Evolutionary conservation across 2,113 vertebrate species (phyloP).

Genomic region (Gobio gobio): DNA sequence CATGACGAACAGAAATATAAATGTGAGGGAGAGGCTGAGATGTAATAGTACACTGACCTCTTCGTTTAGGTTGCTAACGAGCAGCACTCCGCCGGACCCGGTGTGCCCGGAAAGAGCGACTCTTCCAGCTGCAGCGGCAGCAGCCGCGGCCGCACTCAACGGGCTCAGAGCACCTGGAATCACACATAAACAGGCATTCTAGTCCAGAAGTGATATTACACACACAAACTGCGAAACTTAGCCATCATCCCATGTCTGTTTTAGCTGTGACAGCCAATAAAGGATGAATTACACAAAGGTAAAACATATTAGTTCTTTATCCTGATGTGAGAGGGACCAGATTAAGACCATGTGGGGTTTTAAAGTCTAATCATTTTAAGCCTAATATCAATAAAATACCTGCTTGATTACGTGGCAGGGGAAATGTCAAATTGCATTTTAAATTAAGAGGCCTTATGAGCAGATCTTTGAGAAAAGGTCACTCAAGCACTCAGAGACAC

Average conservation of each 20-base stretch:
- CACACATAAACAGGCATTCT: background rate
- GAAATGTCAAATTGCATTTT: slow-evolving; percentile 50
- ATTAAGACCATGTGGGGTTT: slow-evolving; percentile 18
- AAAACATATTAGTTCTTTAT: slow-evolving; percentile 19
- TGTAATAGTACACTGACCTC: slow-evolving; percentile 85
- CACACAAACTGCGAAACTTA: background rate
- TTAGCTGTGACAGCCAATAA: slow-evolving; percentile 8
- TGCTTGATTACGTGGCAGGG: slow-evolving; percentile 39
- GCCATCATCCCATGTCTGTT: background rate
- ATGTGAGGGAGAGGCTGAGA: background rate
- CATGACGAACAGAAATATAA: slow-evolving; percentile 33
- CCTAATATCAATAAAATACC: slow-evolving; percentile 44
- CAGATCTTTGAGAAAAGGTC: slow-evolving; percentile 40
- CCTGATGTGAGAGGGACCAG: background rate
- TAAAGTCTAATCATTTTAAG: slow-evolving; percentile 38
- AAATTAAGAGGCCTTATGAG: slow-evolving; percentile 51
- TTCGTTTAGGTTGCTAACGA: slow-evolving; percentile 98
- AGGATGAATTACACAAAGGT: background rate
- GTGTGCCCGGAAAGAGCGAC: slow-evolving; percentile 92
- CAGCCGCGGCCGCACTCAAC: slow-evolving; percentile 90
- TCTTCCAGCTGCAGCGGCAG: slow-evolving; percentile 91
- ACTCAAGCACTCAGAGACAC: slow-evolving; percentile 15
- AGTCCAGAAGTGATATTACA: background rate
- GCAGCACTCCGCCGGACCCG: slow-evolving; percentile 88
- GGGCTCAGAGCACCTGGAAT: slow-evolving; percentile 94